Base-by-base conservation (phyloP, 2,888 invertebrate genomes). In the Rosalia funebris region DNA sequence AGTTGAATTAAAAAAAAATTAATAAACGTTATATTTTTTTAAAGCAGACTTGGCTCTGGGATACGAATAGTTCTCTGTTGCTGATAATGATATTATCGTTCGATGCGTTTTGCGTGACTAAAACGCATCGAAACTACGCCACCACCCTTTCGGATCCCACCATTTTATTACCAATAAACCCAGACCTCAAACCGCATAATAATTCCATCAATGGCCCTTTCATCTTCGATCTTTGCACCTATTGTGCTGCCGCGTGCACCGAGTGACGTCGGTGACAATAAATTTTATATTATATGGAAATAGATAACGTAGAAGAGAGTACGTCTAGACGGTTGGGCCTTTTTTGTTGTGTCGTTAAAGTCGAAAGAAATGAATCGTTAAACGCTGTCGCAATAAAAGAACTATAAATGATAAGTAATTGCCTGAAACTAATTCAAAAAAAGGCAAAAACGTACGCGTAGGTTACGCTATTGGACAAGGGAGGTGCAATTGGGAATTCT, bases 331-430 rank as follows among this genome's bases (percentile, higher is more conserved):
- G 12, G 34, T 48, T 12, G 36, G 20, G 4, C 19, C 19, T 48
- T 36, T 48, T 48, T 17, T 48, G 36, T 36, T 48, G 32, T 12
- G 48, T 48, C 48, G 48, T 37, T 36, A 48, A 48, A 19, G 37
- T 25, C 32, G 7, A 19, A 36, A 36, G n/a, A 20, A 48, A 36
- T 48, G 12, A 48, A 15, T 48, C 36, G 17, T 48, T 48, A 47
- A 45, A 31, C 34, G 3, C 36, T 48, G 48, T 34, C 17, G 48
- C 17, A 48, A 48, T 48, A 48, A 48, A 48, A 48, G 12, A 19
- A 48, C 48, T 36, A 19, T 48, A 48, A 48, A 48, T 48, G 37
- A 37, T 48, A 48, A 47, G 37, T 48, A 36, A 48, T 48, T 48
- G 17, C 36, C 34, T 10, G 48, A 12, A 36, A 32, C 19, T 7